Base-by-base conservation (phyloP, 2,113 vertebrate genomes). In the Austrofundulus limnaeus region DNA sequence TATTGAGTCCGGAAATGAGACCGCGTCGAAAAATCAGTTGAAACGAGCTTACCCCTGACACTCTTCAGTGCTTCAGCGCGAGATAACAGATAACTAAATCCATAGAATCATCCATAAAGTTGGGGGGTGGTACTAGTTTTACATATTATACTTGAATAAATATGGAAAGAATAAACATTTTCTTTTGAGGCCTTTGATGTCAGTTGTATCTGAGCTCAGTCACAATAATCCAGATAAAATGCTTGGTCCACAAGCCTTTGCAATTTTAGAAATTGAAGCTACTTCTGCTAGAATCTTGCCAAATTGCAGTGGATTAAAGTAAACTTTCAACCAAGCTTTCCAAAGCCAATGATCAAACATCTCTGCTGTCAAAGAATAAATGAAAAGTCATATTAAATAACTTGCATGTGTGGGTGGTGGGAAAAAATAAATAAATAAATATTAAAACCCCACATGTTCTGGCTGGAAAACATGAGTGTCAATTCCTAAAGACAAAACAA, bases 381-480 rank as follows among this genome's bases (percentile, higher is more conserved):
- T 57, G 39, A 68, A 39, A 31, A 75, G 65, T 70, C 53, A 74
- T 53, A 76, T 60, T 55, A 78, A 82, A 77, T 57, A 78, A 70
- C 34, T 62, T 61, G 42, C 39, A 48, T 11, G 58, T 73, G 72
- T 80, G 78, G 82, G 79, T 61, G 66, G 56, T 28, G 49, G 9
- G 54, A 57, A 38, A 20, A 54, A 63, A 55, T 50, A 50, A 47
- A 9, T 2, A 19, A 17, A n/a, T n/a, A 31, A n/a, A 47, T 67
- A 60, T 67, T 73, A 61, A 58, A 85, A 87, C 55, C 72, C 63
- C 67, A 76, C 52, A 79, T 78, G 51, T 82, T 85, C 59, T 74
- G 68, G 57, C 57, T 76, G 61, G 75, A 84, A 77, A 78, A 70
- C 63, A 70, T 72, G 53, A 10, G 76, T 83, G 77, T 84, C 84